Conservation (phyloP, 1,140 invertebrate species). For the Drosophila sturtevanti region DNA sequence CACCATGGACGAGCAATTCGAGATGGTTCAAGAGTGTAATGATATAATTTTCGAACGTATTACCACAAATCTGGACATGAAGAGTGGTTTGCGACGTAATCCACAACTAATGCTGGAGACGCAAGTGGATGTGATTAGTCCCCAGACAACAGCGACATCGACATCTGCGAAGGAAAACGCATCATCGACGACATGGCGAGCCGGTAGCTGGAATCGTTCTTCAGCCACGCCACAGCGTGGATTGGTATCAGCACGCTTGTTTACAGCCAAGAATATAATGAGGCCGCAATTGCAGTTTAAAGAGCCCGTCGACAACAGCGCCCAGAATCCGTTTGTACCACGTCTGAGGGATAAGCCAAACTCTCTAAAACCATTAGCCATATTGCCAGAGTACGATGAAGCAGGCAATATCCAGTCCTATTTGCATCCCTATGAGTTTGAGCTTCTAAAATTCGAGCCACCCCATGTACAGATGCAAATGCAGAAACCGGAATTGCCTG, state of each 20-base stretch:
- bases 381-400: conserved; percentile 87
- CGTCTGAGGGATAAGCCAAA: conserved; percentile 94
- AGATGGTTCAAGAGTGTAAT: conserved; percentile 89
- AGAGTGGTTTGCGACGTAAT: conserved; percentile 84
- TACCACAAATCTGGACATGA: conserved; percentile 89
- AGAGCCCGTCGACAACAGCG: conserved; percentile 92
- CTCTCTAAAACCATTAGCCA: conserved; percentile 90
- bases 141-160: conserved; percentile 30
- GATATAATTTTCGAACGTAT: conserved; percentile 92
- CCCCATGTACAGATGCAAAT: conserved; percentile 83
- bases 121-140: conserved; percentile 83
- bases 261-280: conserved; percentile 89
- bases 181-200: conserved; percentile 39
- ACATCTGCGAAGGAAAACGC: not conserved
- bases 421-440: conserved; percentile 95
- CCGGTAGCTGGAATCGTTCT: conserved; percentile 78
- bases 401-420: conserved; percentile 85
- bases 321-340: conserved; percentile 90
- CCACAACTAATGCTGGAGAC: conserved; percentile 84
- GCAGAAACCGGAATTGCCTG: conserved; percentile 74
- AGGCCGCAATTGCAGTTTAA: conserved; percentile 93
- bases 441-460: conserved; percentile 89
- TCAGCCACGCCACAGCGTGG: conserved; percentile 27
- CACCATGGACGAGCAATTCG: conserved; percentile 89
- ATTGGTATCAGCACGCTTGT: conserved; percentile 82